Percentiles rank a stretch among this genome's conserved stretches.
These are phyloP conservation scores for Nixonia krombeini DNA, from an alignment of 1,140 invertebrate species.

Conservation along the genomic window DNA sequence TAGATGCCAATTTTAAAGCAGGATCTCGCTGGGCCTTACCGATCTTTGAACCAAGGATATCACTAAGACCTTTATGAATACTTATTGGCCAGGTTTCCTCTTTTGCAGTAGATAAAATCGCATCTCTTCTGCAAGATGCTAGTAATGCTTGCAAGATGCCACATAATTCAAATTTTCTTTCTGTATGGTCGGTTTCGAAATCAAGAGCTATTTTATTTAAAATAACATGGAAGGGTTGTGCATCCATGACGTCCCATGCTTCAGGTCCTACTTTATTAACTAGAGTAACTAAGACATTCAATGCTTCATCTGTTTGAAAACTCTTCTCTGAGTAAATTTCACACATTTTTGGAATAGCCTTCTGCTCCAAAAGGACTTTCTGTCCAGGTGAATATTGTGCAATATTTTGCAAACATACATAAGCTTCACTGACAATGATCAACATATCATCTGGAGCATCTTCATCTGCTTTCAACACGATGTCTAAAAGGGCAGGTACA, in stretches of 20 bases:
- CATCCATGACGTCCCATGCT: slow-evolving; percentile 80
- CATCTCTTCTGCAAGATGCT: slow-evolving; percentile 79
- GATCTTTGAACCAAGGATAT: slow-evolving; percentile 89
- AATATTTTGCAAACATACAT: slow-evolving; percentile 85
- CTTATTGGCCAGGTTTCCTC: slow-evolving; percentile 85
- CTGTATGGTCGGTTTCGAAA: slow-evolving; percentile 88
- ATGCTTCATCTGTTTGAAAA: slow-evolving; percentile 88
- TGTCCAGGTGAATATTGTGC: slow-evolving; percentile 81
- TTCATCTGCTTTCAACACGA: slow-evolving; percentile 84
- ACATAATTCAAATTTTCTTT: slow-evolving; percentile 90
- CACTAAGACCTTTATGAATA: slow-evolving; percentile 82
- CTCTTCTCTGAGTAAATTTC: slow-evolving; percentile 88
- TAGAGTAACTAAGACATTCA: slow-evolving; percentile 82
- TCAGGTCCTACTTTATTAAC: slow-evolving; percentile 78
- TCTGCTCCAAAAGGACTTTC: slow-evolving; percentile 81
- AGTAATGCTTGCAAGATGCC: slow-evolving; percentile 82
- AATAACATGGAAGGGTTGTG: slow-evolving; percentile 84
- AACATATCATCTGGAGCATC: slow-evolving; percentile 87
- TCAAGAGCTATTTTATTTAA: slow-evolving; percentile 87
- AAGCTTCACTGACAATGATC: slow-evolving; percentile 90
- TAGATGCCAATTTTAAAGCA: slow-evolving; percentile 85
- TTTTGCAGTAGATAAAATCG: slow-evolving; percentile 74
- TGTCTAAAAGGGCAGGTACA: slow-evolving; percentile 85
- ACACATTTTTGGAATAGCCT: slow-evolving; percentile 84
- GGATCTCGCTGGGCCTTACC: slow-evolving; percentile 89